Evolutionary conservation across 2,888 invertebrate species (phyloP), one percentile per base, ranked within the genome.

Genomic region (Drosophila silvestris): DNA sequence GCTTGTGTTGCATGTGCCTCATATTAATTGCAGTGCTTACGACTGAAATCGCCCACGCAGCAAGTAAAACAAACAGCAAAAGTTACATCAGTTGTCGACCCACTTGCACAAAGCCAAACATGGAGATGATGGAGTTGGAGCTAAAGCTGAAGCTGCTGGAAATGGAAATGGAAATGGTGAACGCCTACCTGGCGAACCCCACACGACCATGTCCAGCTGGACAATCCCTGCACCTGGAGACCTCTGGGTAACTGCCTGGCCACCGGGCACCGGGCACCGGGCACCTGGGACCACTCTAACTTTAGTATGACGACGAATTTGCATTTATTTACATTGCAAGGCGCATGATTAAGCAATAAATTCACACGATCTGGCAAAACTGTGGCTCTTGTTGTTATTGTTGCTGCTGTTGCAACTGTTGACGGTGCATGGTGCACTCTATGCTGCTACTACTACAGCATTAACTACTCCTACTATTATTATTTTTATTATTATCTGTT

Each of bases 331-430:
- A 67, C 84, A 78, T 79, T 84, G 68, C 75, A 67, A 79, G 77
- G 72, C 77, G 74, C 74, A 85, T 85, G 85, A 85, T 85, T 87
- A 85, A 85, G 85, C 85, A 85, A 85, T 85, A 85, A 85, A 87
- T 85, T 87, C 79, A 74, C 87, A 85, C 87, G 68, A 73, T 75
- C 76, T 73, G 70, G 63, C 69, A 52, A 54, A 52, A 50, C 61
- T 59, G 61, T 56, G 33, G 60, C 61, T 50, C 56, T 51, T 44
- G 58, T 28, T 56, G 64, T 9, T 30, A n/a, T 26, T 53, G 26
- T 22, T 58, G 59, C 22, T 60, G 47, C 30, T 64, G 58, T 26
- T 64, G 66, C 62, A 51, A 44, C 51, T 53, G 80, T 67, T 84
- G 82, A 69, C 87, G 82, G 81, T 69, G n/a, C 61, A 39, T 50